Conservation (phyloP, 2,888 invertebrate genomes). For the Odontothrips loti region DNA sequence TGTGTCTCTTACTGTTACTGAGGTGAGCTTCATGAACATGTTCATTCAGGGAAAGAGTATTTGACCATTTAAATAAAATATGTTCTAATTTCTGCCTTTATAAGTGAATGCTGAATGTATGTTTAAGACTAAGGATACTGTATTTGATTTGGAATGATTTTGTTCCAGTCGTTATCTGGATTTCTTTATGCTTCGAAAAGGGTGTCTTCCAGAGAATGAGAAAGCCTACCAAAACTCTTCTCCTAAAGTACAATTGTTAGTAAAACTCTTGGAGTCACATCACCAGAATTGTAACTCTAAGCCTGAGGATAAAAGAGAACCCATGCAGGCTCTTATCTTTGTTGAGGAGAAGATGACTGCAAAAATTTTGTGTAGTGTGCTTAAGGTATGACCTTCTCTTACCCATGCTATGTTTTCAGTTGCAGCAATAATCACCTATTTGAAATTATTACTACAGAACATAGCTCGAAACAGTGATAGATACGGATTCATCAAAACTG, state of each 20-base stretch:
- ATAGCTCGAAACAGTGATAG: slow-evolving; percentile 46
- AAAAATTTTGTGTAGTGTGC: slow-evolving; percentile 65
- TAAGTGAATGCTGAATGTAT: no score
- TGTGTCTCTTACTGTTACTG: not conserved
- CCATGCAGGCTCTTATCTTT: slow-evolving; percentile 56
- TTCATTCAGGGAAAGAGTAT: not conserved
- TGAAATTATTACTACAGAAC: slow-evolving; percentile 39
- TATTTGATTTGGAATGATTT: not conserved
- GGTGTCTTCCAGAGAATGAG: not conserved
- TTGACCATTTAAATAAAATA: not conserved
- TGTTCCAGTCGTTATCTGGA: not conserved
- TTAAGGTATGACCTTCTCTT: slow-evolving; percentile 48
- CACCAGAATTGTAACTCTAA: slow-evolving; percentile 38
- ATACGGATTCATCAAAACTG: slow-evolving; percentile 59
- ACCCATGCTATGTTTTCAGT: not conserved
- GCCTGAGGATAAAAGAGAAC: not conserved
- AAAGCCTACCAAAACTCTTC: not conserved
- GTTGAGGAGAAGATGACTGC: slow-evolving; percentile 69
- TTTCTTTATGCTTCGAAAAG: not conserved
- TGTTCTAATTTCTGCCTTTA: not conserved
- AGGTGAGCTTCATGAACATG: not conserved
- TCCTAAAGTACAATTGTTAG: slow-evolving; percentile 12
- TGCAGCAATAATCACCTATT: no score
- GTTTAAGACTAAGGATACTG: not conserved
- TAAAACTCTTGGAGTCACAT: not conserved